A percentile compares a stretch with the other conserved stretches of the same genome.
Evolutionary conservation across 2,888 invertebrate species (phyloP).

Genomic region (Hyposoter didymator): DNA sequence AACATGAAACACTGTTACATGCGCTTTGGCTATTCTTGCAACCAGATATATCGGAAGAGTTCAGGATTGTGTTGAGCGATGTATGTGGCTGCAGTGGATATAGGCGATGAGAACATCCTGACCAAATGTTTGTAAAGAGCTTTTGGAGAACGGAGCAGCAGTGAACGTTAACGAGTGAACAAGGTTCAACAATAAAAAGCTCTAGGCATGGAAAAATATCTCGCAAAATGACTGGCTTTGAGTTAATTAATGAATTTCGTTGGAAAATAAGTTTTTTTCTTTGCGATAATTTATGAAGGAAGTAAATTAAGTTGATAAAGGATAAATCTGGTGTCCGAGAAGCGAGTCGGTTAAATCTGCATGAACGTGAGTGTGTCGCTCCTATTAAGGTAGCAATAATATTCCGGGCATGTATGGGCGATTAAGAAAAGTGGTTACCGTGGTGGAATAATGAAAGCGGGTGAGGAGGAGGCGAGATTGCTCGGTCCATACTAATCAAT

Average conservation of each 20-base stretch:
- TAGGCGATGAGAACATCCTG: too few species aligned
- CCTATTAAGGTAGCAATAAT: conserved; percentile 58
- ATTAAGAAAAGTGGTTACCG: conserved; percentile 70
- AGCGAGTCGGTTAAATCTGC: conserved; percentile 42
- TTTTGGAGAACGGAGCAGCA: too few species aligned
- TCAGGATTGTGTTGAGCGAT: not conserved
- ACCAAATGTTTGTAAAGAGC: too few species aligned
- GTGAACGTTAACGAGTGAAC: too few species aligned
- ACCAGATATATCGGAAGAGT: not conserved
- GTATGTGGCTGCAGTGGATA: not conserved
- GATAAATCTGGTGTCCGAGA: conserved; percentile 30
- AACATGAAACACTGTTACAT: not conserved
- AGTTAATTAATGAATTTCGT: not conserved
- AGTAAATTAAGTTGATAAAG: conserved; percentile 11
- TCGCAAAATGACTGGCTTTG: not conserved
- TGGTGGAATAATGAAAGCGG: conserved; percentile 69
- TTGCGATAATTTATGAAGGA: not conserved
- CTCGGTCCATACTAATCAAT: conserved; percentile 66
- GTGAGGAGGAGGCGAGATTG: conserved; percentile 42
- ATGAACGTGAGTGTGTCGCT: conserved; percentile 27
- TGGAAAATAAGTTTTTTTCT: not conserved
- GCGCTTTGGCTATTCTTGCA: not conserved
- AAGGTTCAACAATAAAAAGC: too few species aligned
- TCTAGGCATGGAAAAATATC: not conserved
- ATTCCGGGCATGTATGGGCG: conserved; percentile 70